Percentiles rank a stretch among this genome's conserved stretches.
Evolutionary conservation across 2,113 vertebrate species (phyloP).

Genomic region (Indicator indicator): DNA sequence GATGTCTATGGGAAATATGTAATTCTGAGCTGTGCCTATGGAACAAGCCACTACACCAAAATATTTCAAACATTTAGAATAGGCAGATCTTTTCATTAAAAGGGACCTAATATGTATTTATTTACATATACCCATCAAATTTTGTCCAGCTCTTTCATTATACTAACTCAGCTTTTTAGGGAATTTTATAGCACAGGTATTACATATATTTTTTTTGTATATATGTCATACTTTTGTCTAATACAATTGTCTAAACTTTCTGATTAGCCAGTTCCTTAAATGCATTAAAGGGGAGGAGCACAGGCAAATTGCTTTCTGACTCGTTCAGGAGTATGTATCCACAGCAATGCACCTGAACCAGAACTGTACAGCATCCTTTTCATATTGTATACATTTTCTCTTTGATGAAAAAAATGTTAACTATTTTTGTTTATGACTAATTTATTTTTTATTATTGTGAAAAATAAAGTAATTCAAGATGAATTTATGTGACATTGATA

Average conservation of each 20-base stretch:
- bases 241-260: conserved; percentile 19
- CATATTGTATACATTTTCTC: conserved; percentile 72
- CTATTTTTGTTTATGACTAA: conserved; percentile 86
- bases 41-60: conserved; percentile 73
- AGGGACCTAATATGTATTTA: conserved; percentile 80
- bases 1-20: conserved; percentile 82
- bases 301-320: conserved; percentile 57
- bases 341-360: conserved; percentile 59
- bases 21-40: conserved; percentile 73
- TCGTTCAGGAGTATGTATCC: conserved; percentile 54
- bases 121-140: conserved; percentile 71
- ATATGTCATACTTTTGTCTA: conserved; percentile 58
- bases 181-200: conserved; percentile 45
- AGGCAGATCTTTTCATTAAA: conserved; percentile 72
- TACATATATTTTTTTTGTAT: conserved; percentile 66
- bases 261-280: conserved; percentile 55
- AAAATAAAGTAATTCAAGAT: conserved; percentile 77
- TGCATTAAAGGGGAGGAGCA: conserved; percentile 35
- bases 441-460: conserved; percentile 85
- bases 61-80: conserved; percentile 78
- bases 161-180: conserved; percentile 71
- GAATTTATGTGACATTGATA: not conserved
- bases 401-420: conserved; percentile 69
- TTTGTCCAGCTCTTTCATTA: conserved; percentile 61
- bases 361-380: conserved; percentile 60